These are phyloP conservation scores for Folsomia candida DNA, from an alignment of 2,888 invertebrate species.

Conservation along the genomic window DNA sequence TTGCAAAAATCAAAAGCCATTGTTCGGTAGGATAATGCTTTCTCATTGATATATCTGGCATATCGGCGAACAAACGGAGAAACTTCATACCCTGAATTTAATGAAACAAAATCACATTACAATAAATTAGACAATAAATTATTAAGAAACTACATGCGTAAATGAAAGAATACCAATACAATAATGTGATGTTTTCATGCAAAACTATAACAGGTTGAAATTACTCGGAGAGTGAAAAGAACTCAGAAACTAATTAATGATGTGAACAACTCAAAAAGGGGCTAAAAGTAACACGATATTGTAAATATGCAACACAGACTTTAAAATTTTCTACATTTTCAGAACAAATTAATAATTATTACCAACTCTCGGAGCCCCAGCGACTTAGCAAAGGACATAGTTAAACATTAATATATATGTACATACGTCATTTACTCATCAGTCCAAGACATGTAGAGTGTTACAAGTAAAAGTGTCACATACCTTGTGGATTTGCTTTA, in stretches of 20 bases:
- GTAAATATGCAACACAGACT: too few species aligned
- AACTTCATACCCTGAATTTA: slow-evolving; percentile 90
- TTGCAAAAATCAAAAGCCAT: slow-evolving; percentile 99
- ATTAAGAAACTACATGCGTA: too few species aligned
- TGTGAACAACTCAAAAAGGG: too few species aligned
- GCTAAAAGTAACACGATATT: too few species aligned
- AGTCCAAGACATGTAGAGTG: not conserved
- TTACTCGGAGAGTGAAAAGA: too few species aligned
- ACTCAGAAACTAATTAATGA: too few species aligned
- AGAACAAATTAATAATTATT: too few species aligned
- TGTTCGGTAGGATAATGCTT: slow-evolving; percentile 94
- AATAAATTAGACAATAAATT: too few species aligned
- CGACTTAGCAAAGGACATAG: not conserved
- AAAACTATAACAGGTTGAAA: too few species aligned
- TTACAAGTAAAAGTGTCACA: slow-evolving; percentile 54
- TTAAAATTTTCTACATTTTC: too few species aligned
- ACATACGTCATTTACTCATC: not conserved
- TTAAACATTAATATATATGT: not conserved
- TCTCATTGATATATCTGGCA: slow-evolving; percentile 98
- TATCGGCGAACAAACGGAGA: slow-evolving; percentile 98
- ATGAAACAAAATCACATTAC: not conserved
- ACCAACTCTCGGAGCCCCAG: not conserved
- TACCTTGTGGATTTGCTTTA: slow-evolving; percentile 96
- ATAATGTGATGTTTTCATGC: too few species aligned
- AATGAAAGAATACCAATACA: too few species aligned